These are phyloP conservation scores for Dynastes hyllus DNA, from an alignment of 2,888 invertebrate species.

Conservation along the genomic window DNA sequence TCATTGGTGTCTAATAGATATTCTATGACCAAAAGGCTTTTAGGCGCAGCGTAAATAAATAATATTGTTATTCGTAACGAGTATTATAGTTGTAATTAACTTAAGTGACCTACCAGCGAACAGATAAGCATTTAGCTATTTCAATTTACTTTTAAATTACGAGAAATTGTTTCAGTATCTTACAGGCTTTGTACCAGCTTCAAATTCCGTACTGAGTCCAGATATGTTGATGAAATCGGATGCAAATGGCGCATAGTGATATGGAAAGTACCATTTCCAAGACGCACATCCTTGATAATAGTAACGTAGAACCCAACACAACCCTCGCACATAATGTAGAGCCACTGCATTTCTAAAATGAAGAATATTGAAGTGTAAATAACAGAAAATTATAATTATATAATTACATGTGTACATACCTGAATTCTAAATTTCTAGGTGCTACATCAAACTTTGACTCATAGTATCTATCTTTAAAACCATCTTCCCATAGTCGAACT, in stretches of 20 bases:
- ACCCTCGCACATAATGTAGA: conserved; percentile 93
- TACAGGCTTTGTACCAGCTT: conserved; percentile 90
- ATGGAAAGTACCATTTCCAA: conserved; percentile 99
- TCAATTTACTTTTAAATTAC: too few species aligned
- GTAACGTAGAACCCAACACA: conserved; percentile 98
- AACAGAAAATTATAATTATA: background rate
- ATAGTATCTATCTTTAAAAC: conserved; percentile 98
- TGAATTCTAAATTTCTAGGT: conserved; percentile 85
- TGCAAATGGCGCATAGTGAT: conserved; percentile 99
- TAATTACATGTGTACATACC: conserved; percentile 69
- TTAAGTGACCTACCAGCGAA: background rate
- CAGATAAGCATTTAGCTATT: too few species aligned
- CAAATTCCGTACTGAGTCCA: conserved; percentile 90
- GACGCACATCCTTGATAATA: conserved; percentile 99
- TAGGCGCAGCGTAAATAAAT: too few species aligned
- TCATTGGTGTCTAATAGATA: too few species aligned
- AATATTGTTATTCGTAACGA: too few species aligned
- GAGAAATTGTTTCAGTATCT: conserved; percentile 63
- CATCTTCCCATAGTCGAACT: conserved; percentile 95
- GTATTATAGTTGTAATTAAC: too few species aligned
- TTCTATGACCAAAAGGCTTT: too few species aligned
- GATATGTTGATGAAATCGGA: conserved; percentile 97
- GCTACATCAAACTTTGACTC: conserved; percentile 93
- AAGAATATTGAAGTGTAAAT: background rate
- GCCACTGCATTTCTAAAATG: conserved; percentile 85